Evolutionary conservation across 2,888 invertebrate genomes (phyloP), one percentile per base, ranked within the genome.

Genomic region (Drosophila infuscata): DNA sequence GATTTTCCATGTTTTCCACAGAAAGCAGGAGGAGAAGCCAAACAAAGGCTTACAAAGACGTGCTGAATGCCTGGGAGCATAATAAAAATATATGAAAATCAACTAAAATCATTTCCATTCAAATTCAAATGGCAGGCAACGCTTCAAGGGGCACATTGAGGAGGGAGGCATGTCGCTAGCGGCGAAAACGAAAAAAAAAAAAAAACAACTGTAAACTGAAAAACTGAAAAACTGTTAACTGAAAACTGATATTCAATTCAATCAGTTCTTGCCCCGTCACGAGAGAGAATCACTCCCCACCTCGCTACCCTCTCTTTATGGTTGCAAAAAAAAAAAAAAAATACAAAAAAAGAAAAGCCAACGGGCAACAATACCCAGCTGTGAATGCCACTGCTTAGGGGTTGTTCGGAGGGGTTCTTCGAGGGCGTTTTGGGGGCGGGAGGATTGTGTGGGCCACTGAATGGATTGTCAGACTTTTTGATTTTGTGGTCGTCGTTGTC

Each of bases 211-310:
- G 33, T 32, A 60, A 52, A 32, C n/a, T 46, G 29, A 25, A 70
- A 60, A 30, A 49, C 29, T 33, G 46, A 25, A 70, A 60, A 30
- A 49, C 29, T 33, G 46, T 57, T 57, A 36, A 41, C 79, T 88
- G 86, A 85, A 88, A 85, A 88, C 85, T 88, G 89, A 85, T 88
- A 85, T 88, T 88, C 83, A 88, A 85, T 85, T 85, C 85, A 85
- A 85, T 85, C 85, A 85, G 87, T 88, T 86, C 70, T 70, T 57
- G 67, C 58, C 33, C 56, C 41, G 17, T 9, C 52, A 62, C 61
- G n/a, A 20, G 35, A 41, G 41, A 49, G n/a, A 60, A 15, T 25
- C 46, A 30, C 17, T 6, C 43, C 38, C 12, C 5, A 11, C 17
- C 46, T 3, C 20, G 7, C 20, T 2, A 20, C 46, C 8, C 46